Conservation (phyloP, 1,140 invertebrate genomes). For the Carposina sasakii region DNA sequence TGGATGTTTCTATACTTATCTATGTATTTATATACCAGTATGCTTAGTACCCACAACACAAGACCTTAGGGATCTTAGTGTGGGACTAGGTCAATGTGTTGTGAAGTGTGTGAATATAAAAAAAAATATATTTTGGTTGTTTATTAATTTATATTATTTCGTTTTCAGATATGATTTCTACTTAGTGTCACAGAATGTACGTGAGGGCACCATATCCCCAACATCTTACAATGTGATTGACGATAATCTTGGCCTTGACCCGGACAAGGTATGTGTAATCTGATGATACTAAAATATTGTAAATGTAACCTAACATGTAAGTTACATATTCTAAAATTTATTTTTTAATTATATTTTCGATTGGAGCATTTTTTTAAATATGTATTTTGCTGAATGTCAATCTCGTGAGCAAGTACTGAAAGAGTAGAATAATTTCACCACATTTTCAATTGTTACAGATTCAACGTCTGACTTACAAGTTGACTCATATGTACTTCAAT, state of each 20-base stretch:
- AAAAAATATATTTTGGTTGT: no score
- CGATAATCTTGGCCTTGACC: conserved; percentile 80
- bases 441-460: conserved; percentile 73
- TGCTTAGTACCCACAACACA: no score
- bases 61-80: no score
- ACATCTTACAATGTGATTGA: conserved; percentile 92
- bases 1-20: conserved; percentile 1
- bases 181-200: conserved; percentile 88
- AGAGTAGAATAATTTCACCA: no score
- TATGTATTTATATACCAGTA: not conserved
- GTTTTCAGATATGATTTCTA: conserved; percentile 86
- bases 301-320: no score
- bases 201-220: conserved; percentile 88
- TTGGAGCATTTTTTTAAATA: no score
- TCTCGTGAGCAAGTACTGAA: no score
- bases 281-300: not conserved
- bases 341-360: no score
- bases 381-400: no score
- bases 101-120: no score
- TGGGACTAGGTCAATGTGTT: no score
- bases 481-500: conserved; percentile 96
- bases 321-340: no score
- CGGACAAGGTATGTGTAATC: conserved; percentile 75
- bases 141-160: conserved; percentile 8
- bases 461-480: conserved; percentile 90